Conservation (phyloP, 2,888 invertebrate species). For the Hoplodrina ambigua region DNA sequence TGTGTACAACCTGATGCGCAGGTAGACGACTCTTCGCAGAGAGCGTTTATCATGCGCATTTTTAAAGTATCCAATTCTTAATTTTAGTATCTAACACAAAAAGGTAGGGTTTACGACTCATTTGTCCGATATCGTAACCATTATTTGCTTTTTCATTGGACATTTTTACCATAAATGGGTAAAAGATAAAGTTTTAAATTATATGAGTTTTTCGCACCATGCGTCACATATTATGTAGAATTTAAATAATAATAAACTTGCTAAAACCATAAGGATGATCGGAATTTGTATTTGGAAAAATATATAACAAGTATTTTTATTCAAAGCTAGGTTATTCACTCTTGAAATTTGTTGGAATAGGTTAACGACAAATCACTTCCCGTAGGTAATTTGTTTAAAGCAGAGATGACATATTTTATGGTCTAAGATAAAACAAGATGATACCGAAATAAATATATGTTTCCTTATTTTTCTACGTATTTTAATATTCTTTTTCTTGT, state of each 20-base stretch:
- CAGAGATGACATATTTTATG: neutral
- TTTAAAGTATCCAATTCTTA: conserved; percentile 10
- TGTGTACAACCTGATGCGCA: no score
- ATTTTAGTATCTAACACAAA: conserved; percentile 28
- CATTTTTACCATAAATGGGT: conserved; percentile 35
- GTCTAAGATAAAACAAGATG: neutral
- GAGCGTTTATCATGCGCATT: neutral
- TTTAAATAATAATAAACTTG: conserved; percentile 22
- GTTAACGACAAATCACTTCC: conserved; percentile 40
- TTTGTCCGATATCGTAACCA: conserved; percentile 35
- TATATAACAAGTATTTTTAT: neutral
- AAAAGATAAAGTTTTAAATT: conserved; percentile 52
- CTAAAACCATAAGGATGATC: conserved; percentile 13
- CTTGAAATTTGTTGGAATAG: conserved; percentile 10
- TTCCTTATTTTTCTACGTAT: neutral
- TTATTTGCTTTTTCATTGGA: conserved; percentile 37
- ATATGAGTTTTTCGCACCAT: conserved; percentile 26
- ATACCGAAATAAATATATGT: neutral
- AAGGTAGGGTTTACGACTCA: conserved; percentile 43
- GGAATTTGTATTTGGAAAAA: conserved; percentile 15
- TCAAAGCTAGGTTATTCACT: conserved; percentile 47
- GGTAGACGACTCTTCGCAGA: neutral
- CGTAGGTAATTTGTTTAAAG: conserved; percentile 29
- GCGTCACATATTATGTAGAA: conserved; percentile 12
- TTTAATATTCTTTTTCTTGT: neutral